Evolutionary conservation across 2,888 invertebrate species (phyloP).

Genomic region (Anodontia alba): DNA sequence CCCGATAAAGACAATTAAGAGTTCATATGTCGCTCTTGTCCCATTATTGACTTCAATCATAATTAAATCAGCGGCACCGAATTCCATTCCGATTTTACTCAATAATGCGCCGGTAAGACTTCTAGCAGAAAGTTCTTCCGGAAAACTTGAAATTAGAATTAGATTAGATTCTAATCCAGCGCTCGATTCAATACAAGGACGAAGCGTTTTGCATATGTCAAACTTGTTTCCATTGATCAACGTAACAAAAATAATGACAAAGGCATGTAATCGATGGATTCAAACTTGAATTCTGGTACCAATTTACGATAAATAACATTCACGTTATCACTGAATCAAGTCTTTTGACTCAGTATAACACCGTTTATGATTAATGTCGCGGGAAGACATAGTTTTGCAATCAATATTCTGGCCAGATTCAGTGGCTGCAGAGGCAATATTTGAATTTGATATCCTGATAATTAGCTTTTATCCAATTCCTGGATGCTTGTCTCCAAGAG

Average conservation of each 20-base stretch:
- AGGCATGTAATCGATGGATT: neutral
- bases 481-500: conserved; percentile 8
- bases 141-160: conserved; percentile 1
- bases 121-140: conserved; percentile 11
- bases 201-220: conserved; percentile 15
- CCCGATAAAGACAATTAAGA: conserved; percentile 15
- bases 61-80: conserved; percentile 13
- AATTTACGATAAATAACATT: conserved; percentile 4
- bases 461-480: conserved; percentile 29
- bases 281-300: conserved; percentile 3
- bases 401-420: conserved; percentile 15
- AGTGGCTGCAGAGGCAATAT: conserved; percentile 15
- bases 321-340: neutral
- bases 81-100: conserved; percentile 16
- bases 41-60: conserved; percentile 20
- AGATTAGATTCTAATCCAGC: conserved; percentile 3
- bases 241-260: conserved; percentile 7
- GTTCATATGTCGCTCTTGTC: conserved; percentile 15
- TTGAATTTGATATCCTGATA: conserved; percentile 27
- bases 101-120: conserved; percentile 5
- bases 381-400: neutral
- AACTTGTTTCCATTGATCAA: neutral
- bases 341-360: conserved; percentile 18
- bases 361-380: conserved; percentile 20
- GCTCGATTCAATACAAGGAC: neutral